Conservation (phyloP, 2,888 invertebrate species). For the Euplexia lucipara region DNA sequence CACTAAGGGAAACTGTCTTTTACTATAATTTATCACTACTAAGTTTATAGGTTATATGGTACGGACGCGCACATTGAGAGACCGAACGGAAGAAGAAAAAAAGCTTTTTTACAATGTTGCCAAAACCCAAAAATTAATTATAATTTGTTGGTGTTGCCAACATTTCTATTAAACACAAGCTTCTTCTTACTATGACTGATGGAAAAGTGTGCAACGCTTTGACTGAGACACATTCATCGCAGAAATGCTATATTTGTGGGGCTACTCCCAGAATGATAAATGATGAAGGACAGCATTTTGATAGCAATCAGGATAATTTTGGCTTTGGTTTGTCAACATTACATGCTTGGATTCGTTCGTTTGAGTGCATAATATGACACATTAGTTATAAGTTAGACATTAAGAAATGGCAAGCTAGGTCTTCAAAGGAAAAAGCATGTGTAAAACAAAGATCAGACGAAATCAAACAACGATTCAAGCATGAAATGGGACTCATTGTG, state of each 20-base stretch:
- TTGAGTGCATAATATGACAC: slow-evolving; percentile 17
- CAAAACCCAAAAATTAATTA: no score
- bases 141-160: slow-evolving; percentile 12
- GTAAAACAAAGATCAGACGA: slow-evolving; percentile 13
- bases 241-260: slow-evolving; percentile 46
- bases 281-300: slow-evolving; percentile 13
- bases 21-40: no score
- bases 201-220: slow-evolving; percentile 48
- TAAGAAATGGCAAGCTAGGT: slow-evolving; percentile 28
- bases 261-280: slow-evolving; percentile 30
- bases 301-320: slow-evolving; percentile 31
- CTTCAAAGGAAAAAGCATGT: slow-evolving; percentile 13
- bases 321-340: slow-evolving; percentile 39
- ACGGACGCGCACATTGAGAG: no score
- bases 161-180: slow-evolving; percentile 33
- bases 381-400: slow-evolving; percentile 23
- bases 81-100: no score
- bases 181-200: slow-evolving; percentile 43
- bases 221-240: slow-evolving; percentile 41
- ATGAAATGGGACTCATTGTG: slow-evolving; percentile 31
- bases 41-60: no score
- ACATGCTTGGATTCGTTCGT: slow-evolving; percentile 25
- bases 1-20: no score
- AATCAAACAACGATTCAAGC: slow-evolving; percentile 27
- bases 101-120: no score